phyloP scores from a whole-genome alignment of 2,888 invertebrate genomes.

The Andrena trimmerana region DNA sequence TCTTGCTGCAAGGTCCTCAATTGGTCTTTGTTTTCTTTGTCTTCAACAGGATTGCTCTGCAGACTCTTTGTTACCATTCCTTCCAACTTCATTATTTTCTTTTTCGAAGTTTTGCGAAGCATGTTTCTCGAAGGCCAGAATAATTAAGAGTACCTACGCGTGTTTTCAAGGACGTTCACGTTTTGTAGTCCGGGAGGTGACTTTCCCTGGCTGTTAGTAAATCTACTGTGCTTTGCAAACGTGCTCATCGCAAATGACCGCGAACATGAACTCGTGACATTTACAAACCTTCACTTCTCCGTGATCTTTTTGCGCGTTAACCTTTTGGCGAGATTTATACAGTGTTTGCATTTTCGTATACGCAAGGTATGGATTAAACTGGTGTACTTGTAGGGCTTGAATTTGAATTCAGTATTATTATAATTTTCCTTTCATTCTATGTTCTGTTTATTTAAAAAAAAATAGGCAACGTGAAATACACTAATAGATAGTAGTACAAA shows the following conservation, averaged over 20 bases:
- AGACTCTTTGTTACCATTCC: not conserved
- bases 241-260: conserved; percentile 1
- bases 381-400: too few relatives aligned
- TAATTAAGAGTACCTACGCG: conserved; percentile 7
- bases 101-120: not conserved
- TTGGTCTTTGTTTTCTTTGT: too few relatives aligned
- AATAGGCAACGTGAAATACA: too few relatives aligned
- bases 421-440: too few relatives aligned
- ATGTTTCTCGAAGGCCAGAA: not conserved
- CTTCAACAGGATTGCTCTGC: too few relatives aligned
- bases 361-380: too few relatives aligned
- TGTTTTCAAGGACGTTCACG: conserved; percentile 26
- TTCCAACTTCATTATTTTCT: not conserved
- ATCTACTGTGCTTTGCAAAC: not conserved
- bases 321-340: conserved; percentile 23
- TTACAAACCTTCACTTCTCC: conserved; percentile 24
- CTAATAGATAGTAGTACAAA: too few relatives aligned
- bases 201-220: not conserved
- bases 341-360: not conserved
- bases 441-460: too few relatives aligned
- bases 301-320: conserved; percentile 20
- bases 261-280: conserved; percentile 36
- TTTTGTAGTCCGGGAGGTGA: not conserved
- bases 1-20: too few relatives aligned
- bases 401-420: too few relatives aligned